Percentiles rank a stretch among this genome's conserved stretches.
Evolutionary conservation across 2,888 invertebrate species (phyloP).

Genomic region (Bimastos eiseni): DNA sequence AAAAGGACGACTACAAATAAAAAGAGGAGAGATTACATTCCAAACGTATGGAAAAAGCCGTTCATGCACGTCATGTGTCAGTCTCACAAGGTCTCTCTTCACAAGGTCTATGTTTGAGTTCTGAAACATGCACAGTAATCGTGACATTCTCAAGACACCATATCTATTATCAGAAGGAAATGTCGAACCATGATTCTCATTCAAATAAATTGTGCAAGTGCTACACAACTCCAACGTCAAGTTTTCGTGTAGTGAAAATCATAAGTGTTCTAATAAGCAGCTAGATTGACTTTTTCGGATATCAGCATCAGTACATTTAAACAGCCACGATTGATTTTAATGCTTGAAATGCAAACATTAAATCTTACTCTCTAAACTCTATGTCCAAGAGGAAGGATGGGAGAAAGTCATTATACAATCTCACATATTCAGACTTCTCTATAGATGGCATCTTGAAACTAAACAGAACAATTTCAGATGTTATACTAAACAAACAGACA

Average conservation of each 20-base stretch:
- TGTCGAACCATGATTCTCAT: not conserved
- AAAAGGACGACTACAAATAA: constrained; percentile 19
- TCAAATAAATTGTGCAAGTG: not conserved
- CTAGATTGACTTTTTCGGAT: not conserved
- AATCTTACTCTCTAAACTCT: not conserved
- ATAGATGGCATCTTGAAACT: not conserved
- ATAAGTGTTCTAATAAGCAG: not conserved
- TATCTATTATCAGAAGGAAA: not conserved
- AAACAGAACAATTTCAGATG: not conserved
- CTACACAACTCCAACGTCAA: constrained; percentile 2
- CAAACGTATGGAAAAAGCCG: not conserved
- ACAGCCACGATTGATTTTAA: not conserved
- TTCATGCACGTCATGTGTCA: not conserved
- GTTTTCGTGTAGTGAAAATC: not conserved
- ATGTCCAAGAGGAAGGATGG: not conserved
- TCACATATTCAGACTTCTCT: not conserved
- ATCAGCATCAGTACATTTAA: not conserved
- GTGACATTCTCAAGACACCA: not conserved
- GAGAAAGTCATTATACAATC: not conserved
- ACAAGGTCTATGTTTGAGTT: not conserved
- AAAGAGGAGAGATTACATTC: not conserved
- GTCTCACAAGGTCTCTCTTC: not conserved
- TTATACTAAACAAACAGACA: not conserved
- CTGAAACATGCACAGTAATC: not conserved
- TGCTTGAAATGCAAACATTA: not conserved